phyloP scores from a whole-genome alignment of 2,113 vertebrate genomes.

The Sinocyclocheilus maitianheensis region DNA sequence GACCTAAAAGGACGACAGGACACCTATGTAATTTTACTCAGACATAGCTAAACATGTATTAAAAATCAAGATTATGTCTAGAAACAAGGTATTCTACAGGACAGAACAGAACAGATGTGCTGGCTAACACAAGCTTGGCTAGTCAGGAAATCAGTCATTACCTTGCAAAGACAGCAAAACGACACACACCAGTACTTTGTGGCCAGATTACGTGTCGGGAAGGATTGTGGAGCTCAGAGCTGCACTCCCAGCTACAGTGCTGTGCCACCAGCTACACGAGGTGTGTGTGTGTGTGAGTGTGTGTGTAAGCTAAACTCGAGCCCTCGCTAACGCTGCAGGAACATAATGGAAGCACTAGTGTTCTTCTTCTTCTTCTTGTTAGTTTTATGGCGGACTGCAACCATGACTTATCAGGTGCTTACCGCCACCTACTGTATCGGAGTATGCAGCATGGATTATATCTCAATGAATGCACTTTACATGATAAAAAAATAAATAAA shows the following conservation, averaged over 20 bases:
- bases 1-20: not conserved
- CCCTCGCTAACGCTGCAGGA: constrained; percentile 27
- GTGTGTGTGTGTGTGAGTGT: constrained; percentile 67
- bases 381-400: too few species aligned
- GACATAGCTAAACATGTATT: not conserved
- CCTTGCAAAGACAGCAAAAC: constrained; percentile 35
- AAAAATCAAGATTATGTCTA: too few species aligned
- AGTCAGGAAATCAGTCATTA: constrained; percentile 5
- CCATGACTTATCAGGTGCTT: too few species aligned
- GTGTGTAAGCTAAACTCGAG: constrained; percentile 20
- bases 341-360: constrained; percentile 28
- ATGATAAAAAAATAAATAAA: too few species aligned
- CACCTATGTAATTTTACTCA: not conserved
- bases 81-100: not conserved
- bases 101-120: not conserved
- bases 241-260: constrained; percentile 64
- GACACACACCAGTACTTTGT: not conserved
- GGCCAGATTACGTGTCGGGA: not conserved
- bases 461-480: too few species aligned
- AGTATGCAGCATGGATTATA: too few species aligned
- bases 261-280: constrained; percentile 79
- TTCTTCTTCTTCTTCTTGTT: not conserved
- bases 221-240: constrained; percentile 40
- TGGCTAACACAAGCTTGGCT: constrained; percentile 17
- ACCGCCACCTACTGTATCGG: too few species aligned